Evolutionary conservation across 2,797 vertebrate genomes (phyloP), one percentile per base, ranked within the genome.

Genomic region (Ptychobarbus kaznakovi): DNA sequence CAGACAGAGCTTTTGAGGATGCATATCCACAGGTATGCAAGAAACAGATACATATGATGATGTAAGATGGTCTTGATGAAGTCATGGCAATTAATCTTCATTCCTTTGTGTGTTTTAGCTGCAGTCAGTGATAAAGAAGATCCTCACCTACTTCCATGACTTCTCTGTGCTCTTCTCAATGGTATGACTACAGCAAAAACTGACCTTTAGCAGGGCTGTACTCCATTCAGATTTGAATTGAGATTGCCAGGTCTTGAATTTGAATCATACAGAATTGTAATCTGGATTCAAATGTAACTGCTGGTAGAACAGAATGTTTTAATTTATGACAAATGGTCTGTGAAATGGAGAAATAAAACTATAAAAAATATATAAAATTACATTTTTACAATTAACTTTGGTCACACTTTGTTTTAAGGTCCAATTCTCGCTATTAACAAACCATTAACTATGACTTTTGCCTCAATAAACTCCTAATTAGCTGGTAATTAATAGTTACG

Each of bases 161-260:
- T 99, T 99, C 90, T 96, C 98, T 0, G 46, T 98, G 86, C 97
- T 99, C 89, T 99, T 99, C 93, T 98, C 97, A 74, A 97, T 98
- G 97, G 98, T 99, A 93, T 96, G 96, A 28, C 44, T 61, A 18
- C 13, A 61, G 53, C 73, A 38, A 77, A 42, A 44, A 28, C 68
- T 46, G 8, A 3, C 40, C 35, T 32, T 32, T 65, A 65, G 28
- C 63, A 66, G 28, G 42, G 40, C 28, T 20, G n/a, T 56, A 3
- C 35, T 72, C 8, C 22, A 18, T 8, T 49, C 49, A 44, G 15
- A 15, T 13, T 46, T 80, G 40, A n/a, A 28, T 11, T 46, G 18
- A 28, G 42, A 28, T 44, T 65, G 5, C 25, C 22, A 25, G 22
- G 6, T n/a, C 15, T 25, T 46, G 18, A 22, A n/a, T 72, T 20